Conservation (phyloP, 2,888 invertebrate genomes). For the Augochlorella aurata region DNA sequence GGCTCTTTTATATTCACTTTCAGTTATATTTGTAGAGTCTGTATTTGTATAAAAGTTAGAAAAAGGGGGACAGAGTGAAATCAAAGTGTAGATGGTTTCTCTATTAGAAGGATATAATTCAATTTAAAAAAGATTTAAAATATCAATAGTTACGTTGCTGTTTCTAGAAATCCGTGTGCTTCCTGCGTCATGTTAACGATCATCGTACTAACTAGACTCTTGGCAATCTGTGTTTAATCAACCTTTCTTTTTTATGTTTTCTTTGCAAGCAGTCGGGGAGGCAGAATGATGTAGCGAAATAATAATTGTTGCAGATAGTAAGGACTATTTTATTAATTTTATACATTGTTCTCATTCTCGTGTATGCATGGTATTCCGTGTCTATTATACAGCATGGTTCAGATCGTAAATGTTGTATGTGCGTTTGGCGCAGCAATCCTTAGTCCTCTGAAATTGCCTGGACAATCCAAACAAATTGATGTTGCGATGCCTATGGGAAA, state of each 20-base stretch:
- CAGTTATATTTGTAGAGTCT: slow-evolving; percentile 12
- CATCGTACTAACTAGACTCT: slow-evolving; percentile 39
- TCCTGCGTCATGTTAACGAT: slow-evolving; percentile 36
- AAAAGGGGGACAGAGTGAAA: not conserved
- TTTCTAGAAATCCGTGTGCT: slow-evolving; percentile 10
- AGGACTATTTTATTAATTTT: slow-evolving; percentile 74
- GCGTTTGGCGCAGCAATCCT: not conserved
- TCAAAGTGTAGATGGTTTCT: not conserved
- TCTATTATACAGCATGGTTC: slow-evolving; percentile 27
- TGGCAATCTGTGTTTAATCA: slow-evolving; percentile 61
- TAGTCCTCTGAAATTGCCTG: not conserved
- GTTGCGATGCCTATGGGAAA: not conserved
- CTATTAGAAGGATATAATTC: not conserved
- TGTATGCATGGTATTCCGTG: slow-evolving; percentile 49
- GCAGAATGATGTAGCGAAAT: slow-evolving; percentile 81
- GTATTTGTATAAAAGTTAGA: slow-evolving; percentile 14
- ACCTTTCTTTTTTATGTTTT: slow-evolving; percentile 73
- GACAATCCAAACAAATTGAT: not conserved
- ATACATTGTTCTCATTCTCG: slow-evolving; percentile 56
- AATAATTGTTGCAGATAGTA: slow-evolving; percentile 81
- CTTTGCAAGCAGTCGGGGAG: slow-evolving; percentile 81
- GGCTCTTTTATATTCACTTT: slow-evolving; percentile 26
- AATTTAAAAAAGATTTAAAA: not conserved
- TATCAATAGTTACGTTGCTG: not conserved
- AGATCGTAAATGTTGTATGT: slow-evolving; percentile 2